Conservation (phyloP, 2,888 invertebrate genomes). For the Aromia moschata region DNA sequence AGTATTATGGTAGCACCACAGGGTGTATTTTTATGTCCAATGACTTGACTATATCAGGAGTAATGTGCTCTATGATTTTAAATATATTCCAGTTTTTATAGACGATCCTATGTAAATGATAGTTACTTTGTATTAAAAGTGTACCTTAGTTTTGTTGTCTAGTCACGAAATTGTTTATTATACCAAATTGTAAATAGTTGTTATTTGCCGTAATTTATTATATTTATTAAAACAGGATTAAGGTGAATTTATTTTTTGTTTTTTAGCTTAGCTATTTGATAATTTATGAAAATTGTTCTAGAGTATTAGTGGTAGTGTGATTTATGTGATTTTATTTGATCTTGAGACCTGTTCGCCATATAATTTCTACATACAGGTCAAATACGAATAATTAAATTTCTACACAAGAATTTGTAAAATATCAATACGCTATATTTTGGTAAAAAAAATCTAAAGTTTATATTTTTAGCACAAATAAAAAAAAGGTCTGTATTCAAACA, state of each 20-base stretch:
- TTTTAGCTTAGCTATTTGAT: conserved; percentile 35
- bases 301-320: conserved; percentile 16
- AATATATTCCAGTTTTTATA: conserved; percentile 9
- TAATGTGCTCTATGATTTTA: background rate
- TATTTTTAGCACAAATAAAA: conserved; percentile 59
- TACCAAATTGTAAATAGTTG: conserved; percentile 42
- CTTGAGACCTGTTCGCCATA: conserved; percentile 49
- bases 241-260: conserved; percentile 25
- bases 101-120: conserved; percentile 2
- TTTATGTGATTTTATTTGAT: conserved; percentile 44
- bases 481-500: conserved; percentile 49
- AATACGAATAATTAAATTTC: conserved; percentile 56
- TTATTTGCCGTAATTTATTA: conserved; percentile 41
- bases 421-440: conserved; percentile 60
- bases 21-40: too few species aligned
- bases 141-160: conserved; percentile 42
- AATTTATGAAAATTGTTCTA: conserved; percentile 32
- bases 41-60: too few species aligned
- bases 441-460: conserved; percentile 56
- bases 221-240: conserved; percentile 39
- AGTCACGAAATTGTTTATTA: conserved; percentile 39
- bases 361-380: conserved; percentile 52
- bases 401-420: conserved; percentile 55
- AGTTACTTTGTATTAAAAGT: conserved; percentile 21
- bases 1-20: too few species aligned